Evolutionary conservation across 2,797 vertebrate species (phyloP), one percentile per base, ranked within the genome.

Genomic region (Natrix natrix): DNA sequence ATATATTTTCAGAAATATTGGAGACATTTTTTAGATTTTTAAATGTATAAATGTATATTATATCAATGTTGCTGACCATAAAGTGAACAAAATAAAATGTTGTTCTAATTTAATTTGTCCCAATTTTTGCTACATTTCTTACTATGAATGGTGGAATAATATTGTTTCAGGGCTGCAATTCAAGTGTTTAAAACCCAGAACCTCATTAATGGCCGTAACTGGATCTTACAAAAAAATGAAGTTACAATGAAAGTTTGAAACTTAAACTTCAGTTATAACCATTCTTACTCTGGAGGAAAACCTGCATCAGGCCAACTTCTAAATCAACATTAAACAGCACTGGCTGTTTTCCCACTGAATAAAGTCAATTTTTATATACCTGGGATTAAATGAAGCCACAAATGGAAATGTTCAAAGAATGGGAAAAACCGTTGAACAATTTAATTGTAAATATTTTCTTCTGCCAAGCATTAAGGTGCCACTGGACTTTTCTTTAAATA

Each of bases 81-180:
- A 86, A 91, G 86, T 28, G 26, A 89, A 91, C 89, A 54, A 83
- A 91, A 94, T 91, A 92, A 94, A 92, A 88, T 87, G 37, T 28
- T 66, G 54, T 11, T 16, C 16, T 74, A 37, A 54, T 28, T 66
- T 89, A 43, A 61, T 63, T 83, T 88, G 56, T 57, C 69, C 32
- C 13, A 26, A 69, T 91, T 66, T 66, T 4, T 37, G 8, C 88
- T 32, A n/a, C 48, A 54, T 66, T 88, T 54, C 4, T 48, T 66
- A 22, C 17, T 4, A 56, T 32, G 5, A 91, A 28, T 57, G 26
- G 14, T 37, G 10, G 12, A 17, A 3, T 48, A 61, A 61, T 7
- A 28, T 52, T 37, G 22, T 37, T 74, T 8, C 57, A 69, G 26
- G 32, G 26, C 8, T 91, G 87, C n/a, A 61, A 57, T 16, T 61